A percentile compares a stretch with the other conserved stretches of the same genome.
Conservation (phyloP, 2,113 vertebrate species). For the Macquaria australasica region DNA sequence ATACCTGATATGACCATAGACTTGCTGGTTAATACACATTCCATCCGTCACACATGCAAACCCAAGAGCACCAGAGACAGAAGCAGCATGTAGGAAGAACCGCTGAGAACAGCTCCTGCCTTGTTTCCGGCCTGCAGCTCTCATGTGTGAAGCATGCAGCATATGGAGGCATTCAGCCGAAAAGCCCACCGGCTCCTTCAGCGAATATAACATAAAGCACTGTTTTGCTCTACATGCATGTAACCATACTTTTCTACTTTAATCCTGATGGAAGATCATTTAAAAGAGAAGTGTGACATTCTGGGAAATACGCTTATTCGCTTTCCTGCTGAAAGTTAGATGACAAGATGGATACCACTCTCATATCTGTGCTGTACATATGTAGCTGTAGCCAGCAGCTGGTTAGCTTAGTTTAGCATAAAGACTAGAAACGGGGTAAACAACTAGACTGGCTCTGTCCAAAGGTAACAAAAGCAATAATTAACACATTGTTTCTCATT, state of each 20-base stretch:
- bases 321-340: background rate
- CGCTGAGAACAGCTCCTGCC: constrained; percentile 67
- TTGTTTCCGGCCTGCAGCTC: constrained; percentile 71
- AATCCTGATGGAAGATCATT: constrained; percentile 8
- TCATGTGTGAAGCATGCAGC: constrained; percentile 78
- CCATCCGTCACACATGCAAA: constrained; percentile 63
- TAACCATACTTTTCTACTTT: constrained; percentile 13
- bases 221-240: constrained; percentile 33
- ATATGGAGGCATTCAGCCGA: constrained; percentile 80
- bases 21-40: too few relatives aligned
- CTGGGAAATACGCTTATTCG: background rate
- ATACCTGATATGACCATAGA: too few relatives aligned
- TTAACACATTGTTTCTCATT: constrained; percentile 9
- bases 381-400: background rate
- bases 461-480: constrained; percentile 2
- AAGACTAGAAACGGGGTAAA: constrained; percentile 2
- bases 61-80: constrained; percentile 59
- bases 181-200: constrained; percentile 67
- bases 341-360: background rate
- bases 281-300: background rate
- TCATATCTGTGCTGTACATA: background rate
- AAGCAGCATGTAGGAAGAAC: constrained; percentile 56
- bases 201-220: constrained; percentile 55
- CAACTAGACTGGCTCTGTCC: constrained; percentile 2
- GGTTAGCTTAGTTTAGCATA: background rate